phyloP scores from a whole-genome alignment of 2,888 invertebrate genomes.

The Eilema depressum region DNA sequence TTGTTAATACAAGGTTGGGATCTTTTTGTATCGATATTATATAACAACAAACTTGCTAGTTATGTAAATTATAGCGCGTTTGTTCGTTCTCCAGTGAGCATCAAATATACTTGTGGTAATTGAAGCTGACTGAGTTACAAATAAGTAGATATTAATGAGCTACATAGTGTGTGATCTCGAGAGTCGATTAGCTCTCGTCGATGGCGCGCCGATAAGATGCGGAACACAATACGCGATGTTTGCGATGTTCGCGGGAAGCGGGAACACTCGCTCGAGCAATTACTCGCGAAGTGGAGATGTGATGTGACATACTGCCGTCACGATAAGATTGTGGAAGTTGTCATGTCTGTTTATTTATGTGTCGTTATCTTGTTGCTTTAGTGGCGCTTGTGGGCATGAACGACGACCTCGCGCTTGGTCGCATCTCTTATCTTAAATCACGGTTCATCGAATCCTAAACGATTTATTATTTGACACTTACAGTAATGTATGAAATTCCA shows the following conservation, averaged over 20 bases:
- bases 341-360: slow-evolving; percentile 12
- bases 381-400: not conserved
- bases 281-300: not conserved
- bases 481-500: not conserved
- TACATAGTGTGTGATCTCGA: not conserved
- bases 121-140: not conserved
- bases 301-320: slow-evolving; percentile 2
- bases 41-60: too few relatives aligned
- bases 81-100: not conserved
- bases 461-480: too few relatives aligned
- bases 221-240: not conserved
- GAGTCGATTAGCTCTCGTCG: not conserved
- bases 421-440: not conserved
- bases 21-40: too few relatives aligned
- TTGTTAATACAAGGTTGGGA: too few relatives aligned
- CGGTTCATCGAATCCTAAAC: not conserved
- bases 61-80: not conserved
- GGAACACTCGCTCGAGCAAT: not conserved
- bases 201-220: not conserved
- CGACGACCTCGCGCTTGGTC: not conserved
- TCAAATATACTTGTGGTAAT: not conserved
- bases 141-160: not conserved
- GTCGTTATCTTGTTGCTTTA: slow-evolving; percentile 6
- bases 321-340: slow-evolving; percentile 7
- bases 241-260: not conserved